Evolutionary conservation across 2,113 vertebrate species (phyloP).

Genomic region (Spheniscus mendiculus): DNA sequence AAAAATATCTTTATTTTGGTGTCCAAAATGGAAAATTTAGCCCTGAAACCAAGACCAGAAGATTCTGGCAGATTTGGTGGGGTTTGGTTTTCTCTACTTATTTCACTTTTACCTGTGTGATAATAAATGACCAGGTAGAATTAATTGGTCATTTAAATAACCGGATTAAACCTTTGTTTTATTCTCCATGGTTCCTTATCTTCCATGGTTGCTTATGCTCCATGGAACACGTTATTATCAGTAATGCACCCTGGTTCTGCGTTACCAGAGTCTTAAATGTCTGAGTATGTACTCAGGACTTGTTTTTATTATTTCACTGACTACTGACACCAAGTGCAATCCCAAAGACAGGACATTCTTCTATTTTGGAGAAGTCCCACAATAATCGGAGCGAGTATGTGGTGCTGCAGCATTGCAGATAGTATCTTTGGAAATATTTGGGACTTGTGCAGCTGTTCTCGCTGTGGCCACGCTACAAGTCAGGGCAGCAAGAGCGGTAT

Average conservation of each 20-base stretch:
- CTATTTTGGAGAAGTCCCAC: neutral
- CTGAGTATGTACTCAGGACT: neutral
- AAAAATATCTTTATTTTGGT: neutral
- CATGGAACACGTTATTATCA: neutral
- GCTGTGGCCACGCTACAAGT: neutral
- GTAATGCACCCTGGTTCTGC: neutral
- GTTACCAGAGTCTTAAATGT: neutral
- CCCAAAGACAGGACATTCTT: neutral
- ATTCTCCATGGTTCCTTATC: neutral
- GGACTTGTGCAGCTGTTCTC: neutral
- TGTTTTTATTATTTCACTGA: neutral
- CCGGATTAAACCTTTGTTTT: neutral
- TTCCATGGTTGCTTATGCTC: neutral
- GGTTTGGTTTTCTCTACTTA: neutral
- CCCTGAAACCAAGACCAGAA: neutral
- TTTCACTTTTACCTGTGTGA: neutral
- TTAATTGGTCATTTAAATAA: neutral
- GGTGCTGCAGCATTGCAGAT: neutral
- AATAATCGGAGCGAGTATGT: neutral
- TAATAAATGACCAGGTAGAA: neutral
- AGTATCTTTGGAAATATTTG: neutral
- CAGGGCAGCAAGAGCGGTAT: neutral
- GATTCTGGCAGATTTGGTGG: neutral
- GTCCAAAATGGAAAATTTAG: neutral
- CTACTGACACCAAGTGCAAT: neutral